Percentiles rank a stretch among this genome's conserved stretches.
Conservation (phyloP, 2,888 invertebrate species). For the Calameuta filiformis region DNA sequence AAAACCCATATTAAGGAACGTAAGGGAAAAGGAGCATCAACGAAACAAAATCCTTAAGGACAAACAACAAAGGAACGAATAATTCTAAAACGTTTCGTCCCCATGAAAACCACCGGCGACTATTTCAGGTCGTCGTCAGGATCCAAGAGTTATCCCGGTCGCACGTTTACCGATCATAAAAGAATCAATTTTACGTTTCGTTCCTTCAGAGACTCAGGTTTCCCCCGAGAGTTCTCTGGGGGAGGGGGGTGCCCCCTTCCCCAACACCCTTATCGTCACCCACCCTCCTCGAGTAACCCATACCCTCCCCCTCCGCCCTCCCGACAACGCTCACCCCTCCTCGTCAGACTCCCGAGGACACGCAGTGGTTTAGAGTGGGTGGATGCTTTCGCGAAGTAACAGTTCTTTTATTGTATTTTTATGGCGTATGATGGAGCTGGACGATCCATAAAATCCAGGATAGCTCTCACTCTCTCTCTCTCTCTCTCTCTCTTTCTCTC, state of each 20-base stretch:
- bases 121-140: background rate
- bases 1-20: background rate
- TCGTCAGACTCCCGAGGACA: slow-evolving; percentile 36
- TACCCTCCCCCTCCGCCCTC: slow-evolving; percentile 20
- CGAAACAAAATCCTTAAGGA: background rate
- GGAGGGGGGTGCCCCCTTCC: background rate
- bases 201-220: slow-evolving; percentile 13
- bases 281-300: slow-evolving; percentile 11
- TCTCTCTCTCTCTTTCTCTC: slow-evolving; percentile 32
- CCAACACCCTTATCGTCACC: background rate
- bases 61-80: background rate
- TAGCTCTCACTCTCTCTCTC: slow-evolving; percentile 43
- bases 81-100: background rate
- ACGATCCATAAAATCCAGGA: slow-evolving; percentile 61
- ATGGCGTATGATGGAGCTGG: slow-evolving; percentile 64
- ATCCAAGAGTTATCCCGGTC: slow-evolving; percentile 12
- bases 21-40: slow-evolving; percentile 18
- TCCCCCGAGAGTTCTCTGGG: slow-evolving; percentile 3
- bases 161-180: slow-evolving; percentile 59
- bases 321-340: slow-evolving; percentile 16
- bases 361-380: slow-evolving; percentile 53
- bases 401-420: slow-evolving; percentile 64
- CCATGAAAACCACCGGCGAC: background rate
- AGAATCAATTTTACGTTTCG: slow-evolving; percentile 58
- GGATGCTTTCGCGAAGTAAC: slow-evolving; percentile 52